These are phyloP conservation scores for Aphelinus atriplicis DNA, from an alignment of 1,140 invertebrate genomes.

Conservation along the genomic window DNA sequence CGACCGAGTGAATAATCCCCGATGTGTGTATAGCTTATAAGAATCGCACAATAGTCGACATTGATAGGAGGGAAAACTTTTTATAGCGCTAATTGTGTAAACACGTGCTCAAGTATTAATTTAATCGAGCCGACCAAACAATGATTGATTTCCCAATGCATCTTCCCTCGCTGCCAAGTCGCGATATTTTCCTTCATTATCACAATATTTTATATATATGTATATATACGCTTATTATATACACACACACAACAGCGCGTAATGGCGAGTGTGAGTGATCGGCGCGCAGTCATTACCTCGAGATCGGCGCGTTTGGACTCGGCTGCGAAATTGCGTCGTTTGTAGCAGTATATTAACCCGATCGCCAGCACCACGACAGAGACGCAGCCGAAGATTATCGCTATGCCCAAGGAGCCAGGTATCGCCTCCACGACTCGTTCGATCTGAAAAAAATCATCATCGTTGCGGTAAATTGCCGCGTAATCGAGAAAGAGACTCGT, in stretches of 20 bases:
- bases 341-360: conserved; percentile 52
- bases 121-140: background rate
- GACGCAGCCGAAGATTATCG: conserved; percentile 48
- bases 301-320: conserved; percentile 48
- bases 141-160: background rate
- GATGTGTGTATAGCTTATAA: too few species aligned
- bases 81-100: background rate
- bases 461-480: too few species aligned
- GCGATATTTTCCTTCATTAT: too few species aligned
- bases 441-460: conserved; percentile 47
- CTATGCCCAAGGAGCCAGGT: conserved; percentile 58
- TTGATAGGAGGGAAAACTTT: background rate
- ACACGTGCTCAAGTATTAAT: background rate
- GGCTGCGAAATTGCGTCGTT: conserved; percentile 50
- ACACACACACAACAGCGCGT: background rate
- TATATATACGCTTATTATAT: too few species aligned
- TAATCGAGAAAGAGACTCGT: too few species aligned
- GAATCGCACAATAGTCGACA: too few species aligned
- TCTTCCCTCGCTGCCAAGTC: too few species aligned
- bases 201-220: too few species aligned
- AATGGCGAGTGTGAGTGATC: background rate
- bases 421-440: conserved; percentile 51
- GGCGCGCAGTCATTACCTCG: conserved; percentile 17
- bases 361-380: conserved; percentile 50
- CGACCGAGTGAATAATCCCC: too few species aligned